Base-by-base conservation (phyloP, 2,797 vertebrate genomes). In the Brachyalestes nurse region DNA sequence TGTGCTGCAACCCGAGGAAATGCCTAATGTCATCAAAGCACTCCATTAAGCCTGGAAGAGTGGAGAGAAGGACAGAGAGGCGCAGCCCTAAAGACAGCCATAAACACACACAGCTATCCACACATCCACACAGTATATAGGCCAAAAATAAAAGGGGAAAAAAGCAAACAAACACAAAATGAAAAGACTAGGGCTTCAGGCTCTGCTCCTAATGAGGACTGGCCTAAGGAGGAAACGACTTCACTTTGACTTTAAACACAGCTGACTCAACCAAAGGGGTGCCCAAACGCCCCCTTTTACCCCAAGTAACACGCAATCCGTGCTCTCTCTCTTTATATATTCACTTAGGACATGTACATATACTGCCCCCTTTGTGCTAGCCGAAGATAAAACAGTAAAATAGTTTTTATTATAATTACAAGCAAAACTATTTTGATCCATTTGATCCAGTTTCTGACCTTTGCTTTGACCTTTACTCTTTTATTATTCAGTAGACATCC, bases 21-120 rank as follows among this genome's bases (percentile, higher is more conserved):
- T 79, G 79, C 71, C 79, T 84, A 84, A 84, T 82, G 79, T 82
- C 83, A 84, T 84, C 70, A 77, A 62, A 82, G 57, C 76, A 76
- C 71, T 71, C 78, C 83, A 77, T 83, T 77, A 83, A 82, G 78
- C 70, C n/a, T 28, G 78, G 69, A 76, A 75, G n/a, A 53, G 55
- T 64, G 61, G 57, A 71, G 67, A 40, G 28, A 17, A 70, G 71
- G 40, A 17, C 51, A 69, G 64, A 78, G 79, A 81, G 62, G 17
- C 58, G 61, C 75, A 61, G 67, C 23, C 64, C 5, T 55, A 73
- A 69, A 78, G 69, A 45, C 19, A 45, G 40, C 42, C 23, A 69
- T 69, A 45, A 45, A 45, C 66, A 69, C 66, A 67, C 58, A 65
- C 28, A 40, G 17, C 62, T 65, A 9, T 65, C 62, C 62, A 40